These are phyloP conservation scores for Rhagonycha lutea DNA, from an alignment of 2,888 invertebrate genomes.

Conservation along the genomic window DNA sequence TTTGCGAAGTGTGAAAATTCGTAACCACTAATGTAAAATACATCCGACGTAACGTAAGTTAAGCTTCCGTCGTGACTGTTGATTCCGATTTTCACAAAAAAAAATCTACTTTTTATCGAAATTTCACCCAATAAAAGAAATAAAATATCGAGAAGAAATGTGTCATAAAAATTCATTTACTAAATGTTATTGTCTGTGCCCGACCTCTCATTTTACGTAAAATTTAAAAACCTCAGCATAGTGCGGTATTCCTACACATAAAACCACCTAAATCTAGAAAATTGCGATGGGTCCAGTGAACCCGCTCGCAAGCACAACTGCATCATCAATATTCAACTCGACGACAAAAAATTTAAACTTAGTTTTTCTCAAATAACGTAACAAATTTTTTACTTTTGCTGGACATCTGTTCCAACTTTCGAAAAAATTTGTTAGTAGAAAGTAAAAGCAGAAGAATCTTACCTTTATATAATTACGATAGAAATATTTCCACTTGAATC, in stretches of 20 bases:
- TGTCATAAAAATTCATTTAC: neutral
- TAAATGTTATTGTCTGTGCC: neutral
- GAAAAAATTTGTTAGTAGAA: neutral
- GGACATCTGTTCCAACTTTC: neutral
- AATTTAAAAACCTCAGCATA: neutral
- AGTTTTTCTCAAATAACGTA: neutral
- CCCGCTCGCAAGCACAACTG: neutral
- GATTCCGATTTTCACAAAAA: neutral
- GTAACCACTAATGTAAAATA: neutral
- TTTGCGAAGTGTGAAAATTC: neutral
- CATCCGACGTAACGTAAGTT: neutral
- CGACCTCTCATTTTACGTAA: neutral
- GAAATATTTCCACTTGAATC: conserved; percentile 10
- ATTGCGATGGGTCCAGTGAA: neutral
- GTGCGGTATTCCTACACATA: neutral
- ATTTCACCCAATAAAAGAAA: neutral
- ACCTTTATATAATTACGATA: conserved; percentile 23
- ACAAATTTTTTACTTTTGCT: neutral
- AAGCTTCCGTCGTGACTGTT: neutral
- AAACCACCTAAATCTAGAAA: neutral
- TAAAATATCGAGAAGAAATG: neutral
- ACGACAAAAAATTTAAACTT: neutral
- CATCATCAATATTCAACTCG: neutral
- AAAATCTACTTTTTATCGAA: neutral
- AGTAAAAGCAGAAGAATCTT: conserved; percentile 3